phyloP scores from a whole-genome alignment of 1,140 invertebrate species.

The Pissodes strobi region DNA sequence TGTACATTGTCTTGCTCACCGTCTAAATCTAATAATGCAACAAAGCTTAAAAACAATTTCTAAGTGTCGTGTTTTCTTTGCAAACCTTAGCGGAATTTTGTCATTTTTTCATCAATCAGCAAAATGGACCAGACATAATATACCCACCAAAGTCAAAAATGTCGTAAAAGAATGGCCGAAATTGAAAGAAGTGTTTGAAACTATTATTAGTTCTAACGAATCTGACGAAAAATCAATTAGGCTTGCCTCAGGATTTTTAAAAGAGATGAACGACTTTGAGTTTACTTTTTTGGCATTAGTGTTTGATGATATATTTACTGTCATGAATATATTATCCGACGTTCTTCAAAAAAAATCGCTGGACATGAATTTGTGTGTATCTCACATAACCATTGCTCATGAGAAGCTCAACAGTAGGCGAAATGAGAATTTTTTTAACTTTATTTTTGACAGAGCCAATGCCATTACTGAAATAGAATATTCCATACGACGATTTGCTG shows the following conservation, averaged over 20 bases:
- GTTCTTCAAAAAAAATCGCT: neutral
- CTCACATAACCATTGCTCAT: neutral
- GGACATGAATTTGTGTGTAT: no score
- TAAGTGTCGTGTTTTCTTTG: constrained; percentile 36
- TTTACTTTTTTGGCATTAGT: constrained; percentile 16
- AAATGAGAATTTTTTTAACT: neutral
- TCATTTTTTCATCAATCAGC: constrained; percentile 28
- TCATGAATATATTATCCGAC: neutral
- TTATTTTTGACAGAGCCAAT: constrained; percentile 3
- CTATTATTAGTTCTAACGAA: neutral
- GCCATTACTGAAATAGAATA: constrained; percentile 3
- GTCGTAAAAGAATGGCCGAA: constrained; percentile 11
- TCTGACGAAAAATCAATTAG: constrained; percentile 1
- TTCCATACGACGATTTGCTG: no score
- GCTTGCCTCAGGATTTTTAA: constrained; percentile 3
- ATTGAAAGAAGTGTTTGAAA: constrained; percentile 4
- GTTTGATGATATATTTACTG: constrained; percentile 8
- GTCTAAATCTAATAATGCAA: constrained; percentile 36
- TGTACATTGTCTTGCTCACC: constrained; percentile 39
- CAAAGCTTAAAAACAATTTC: constrained; percentile 29
- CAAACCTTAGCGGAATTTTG: constrained; percentile 22
- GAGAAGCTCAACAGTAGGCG: neutral
- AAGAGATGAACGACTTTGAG: constrained; percentile 12
- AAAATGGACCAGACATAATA: constrained; percentile 25
- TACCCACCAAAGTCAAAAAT: constrained; percentile 29